A percentile compares a stretch with the other conserved stretches of the same genome.
Evolutionary conservation across 2,113 vertebrate species (phyloP).

Genomic region (Psittacus erithacus): DNA sequence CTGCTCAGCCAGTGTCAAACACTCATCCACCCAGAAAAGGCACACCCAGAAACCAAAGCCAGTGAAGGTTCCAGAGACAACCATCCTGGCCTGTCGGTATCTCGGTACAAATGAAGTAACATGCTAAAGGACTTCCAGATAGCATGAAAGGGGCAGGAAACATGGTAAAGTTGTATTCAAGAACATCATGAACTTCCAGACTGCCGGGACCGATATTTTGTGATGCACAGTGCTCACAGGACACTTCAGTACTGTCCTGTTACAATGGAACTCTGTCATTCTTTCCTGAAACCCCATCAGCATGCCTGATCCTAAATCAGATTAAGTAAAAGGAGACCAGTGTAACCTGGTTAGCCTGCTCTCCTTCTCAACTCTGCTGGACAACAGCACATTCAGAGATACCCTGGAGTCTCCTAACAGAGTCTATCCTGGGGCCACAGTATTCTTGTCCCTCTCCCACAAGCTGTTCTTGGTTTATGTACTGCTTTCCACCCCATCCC

Average conservation of each 20-base stretch:
- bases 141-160: not conserved
- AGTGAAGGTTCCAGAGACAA: not conserved
- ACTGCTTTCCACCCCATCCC: not conserved
- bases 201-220: not conserved
- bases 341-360: not conserved
- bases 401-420: not conserved
- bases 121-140: not conserved
- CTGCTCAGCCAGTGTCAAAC: not conserved
- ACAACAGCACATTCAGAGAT: not conserved
- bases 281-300: not conserved
- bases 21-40: not conserved
- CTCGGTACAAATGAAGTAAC: not conserved
- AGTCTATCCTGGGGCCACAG: not conserved
- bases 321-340: not conserved
- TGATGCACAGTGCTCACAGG: not conserved
- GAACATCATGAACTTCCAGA: not conserved
- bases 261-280: not conserved
- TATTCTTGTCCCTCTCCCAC: not conserved
- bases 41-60: not conserved
- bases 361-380: not conserved
- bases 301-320: not conserved
- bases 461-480: not conserved
- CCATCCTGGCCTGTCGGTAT: not conserved
- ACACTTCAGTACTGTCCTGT: accelerated
- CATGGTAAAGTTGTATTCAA: not conserved